phyloP scores from a whole-genome alignment of 2,113 vertebrate genomes.

The Hydrochoerus hydrochaeris region DNA sequence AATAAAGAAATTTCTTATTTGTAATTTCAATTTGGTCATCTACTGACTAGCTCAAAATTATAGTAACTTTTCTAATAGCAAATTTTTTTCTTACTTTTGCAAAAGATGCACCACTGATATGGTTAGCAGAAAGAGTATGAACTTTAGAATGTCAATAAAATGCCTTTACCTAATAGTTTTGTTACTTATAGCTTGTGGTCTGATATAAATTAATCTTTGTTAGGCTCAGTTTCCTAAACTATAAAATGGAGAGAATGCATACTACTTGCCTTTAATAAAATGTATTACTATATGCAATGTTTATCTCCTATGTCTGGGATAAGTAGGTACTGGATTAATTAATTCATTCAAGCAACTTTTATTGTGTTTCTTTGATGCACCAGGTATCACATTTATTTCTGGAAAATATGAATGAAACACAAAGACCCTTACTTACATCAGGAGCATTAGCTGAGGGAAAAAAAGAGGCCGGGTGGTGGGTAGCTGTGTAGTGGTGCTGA shows the following conservation, averaged over 20 bases:
- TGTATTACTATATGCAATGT: neutral
- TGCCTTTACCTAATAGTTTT: conserved; percentile 13
- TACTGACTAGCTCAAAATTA: neutral
- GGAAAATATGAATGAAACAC: neutral
- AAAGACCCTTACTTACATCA: neutral
- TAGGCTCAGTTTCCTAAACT: conserved; percentile 24
- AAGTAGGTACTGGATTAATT: neutral
- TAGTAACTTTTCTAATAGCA: conserved; percentile 5
- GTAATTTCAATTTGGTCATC: conserved; percentile 45
- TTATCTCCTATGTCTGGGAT: neutral
- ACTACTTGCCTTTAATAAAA: neutral
- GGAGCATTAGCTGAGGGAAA: neutral
- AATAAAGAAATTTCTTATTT: conserved; percentile 29
- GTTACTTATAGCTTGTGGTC: neutral
- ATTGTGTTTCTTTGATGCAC: neutral
- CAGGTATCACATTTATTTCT: neutral
- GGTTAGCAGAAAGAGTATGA: neutral
- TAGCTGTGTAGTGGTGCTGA: neutral
- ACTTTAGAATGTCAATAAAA: conserved; percentile 33
- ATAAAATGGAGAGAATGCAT: neutral
- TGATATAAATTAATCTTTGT: neutral
- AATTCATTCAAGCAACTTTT: neutral
- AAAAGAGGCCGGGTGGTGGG: too few relatives aligned
- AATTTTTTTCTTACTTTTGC: conserved; percentile 15
- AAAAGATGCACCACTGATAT: neutral